Evolutionary conservation across 2,113 vertebrate species (phyloP), one percentile per base, ranked within the genome.

Genomic region (Accipiter cooperii): DNA sequence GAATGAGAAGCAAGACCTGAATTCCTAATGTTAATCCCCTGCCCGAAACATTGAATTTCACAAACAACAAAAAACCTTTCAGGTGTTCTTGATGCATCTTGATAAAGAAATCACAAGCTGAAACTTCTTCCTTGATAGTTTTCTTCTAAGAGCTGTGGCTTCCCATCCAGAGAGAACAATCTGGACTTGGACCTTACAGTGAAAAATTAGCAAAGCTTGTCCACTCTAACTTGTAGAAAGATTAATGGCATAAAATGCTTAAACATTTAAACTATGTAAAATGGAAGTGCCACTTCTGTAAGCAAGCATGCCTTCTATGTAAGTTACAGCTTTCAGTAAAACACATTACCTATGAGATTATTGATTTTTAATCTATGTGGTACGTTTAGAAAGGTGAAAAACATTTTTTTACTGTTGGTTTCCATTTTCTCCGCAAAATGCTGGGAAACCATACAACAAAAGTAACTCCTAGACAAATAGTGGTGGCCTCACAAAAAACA

Each of bases 331-430:
- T 60, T 33, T n/a, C 57, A 61, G n/a, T 49, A 25, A 60, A 58
- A 54, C 25, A 54, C 7, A 10, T 12, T 7, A 21, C 61, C 12
- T 12, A 5, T 5, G 17, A 12, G 38, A 58, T 19, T 13, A 46
- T 0, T 29, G 26, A 34, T 61, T 46, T 8, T 3, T 4, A 29
- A 55, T 22, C 22, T 2, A 10, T 0, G 5, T 4, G 12, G 0
- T 6, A 5, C 6, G 1, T 10, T 20, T 5, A 52, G 40, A 52
- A n/a, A 83, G 17, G 20, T 44, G 42, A 31, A 15, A 42, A 71
- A 21, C 25, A 8, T 38, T 61, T 38, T 42, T 58, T 34, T 20
- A 5, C 34, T 14, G 15, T 36, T 14, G 4, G 4, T 38, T 76
- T 75, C 31, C 3, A 17, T 26, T 46, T 87, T n/a, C 65, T 22